These are phyloP conservation scores for Caenorhabditis japonica DNA, from an alignment of 2,888 invertebrate genomes.

Conservation along the genomic window DNA sequence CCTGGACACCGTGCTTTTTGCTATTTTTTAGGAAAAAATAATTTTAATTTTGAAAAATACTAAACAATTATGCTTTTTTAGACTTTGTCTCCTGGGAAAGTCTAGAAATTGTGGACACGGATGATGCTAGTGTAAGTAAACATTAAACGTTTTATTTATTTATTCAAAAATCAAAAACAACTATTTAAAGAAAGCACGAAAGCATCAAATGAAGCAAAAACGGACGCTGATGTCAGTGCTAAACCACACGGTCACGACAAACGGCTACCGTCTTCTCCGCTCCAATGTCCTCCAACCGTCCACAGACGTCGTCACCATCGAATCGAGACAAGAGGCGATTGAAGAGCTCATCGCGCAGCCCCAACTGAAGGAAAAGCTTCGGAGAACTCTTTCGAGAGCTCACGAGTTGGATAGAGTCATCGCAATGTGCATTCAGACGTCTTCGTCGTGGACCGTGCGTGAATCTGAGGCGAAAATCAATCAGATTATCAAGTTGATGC, in stretches of 20 bases:
- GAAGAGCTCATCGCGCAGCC: slow-evolving; percentile 84
- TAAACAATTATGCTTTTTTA: slow-evolving; percentile 78
- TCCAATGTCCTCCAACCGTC: slow-evolving; percentile 85
- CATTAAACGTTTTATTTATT: slow-evolving; percentile 79
- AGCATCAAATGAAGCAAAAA: slow-evolving; percentile 69
- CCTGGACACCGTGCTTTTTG: too few relatives aligned
- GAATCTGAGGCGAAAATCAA: slow-evolving; percentile 86
- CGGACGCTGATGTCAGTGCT: slow-evolving; percentile 82
- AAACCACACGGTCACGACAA: slow-evolving; percentile 83
- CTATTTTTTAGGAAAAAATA: too few relatives aligned
- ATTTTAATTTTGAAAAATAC: too few relatives aligned
- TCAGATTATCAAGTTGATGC: slow-evolving; percentile 80
- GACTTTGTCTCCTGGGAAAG: slow-evolving; percentile 88
- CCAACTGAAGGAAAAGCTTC: slow-evolving; percentile 62
- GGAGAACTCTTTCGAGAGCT: slow-evolving; percentile 79
- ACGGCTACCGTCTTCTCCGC: slow-evolving; percentile 86
- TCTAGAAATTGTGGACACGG: slow-evolving; percentile 80
- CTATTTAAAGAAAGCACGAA: slow-evolving; percentile 33
- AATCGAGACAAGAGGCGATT: slow-evolving; percentile 84
- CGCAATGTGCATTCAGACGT: slow-evolving; percentile 79
- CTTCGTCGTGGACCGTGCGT: slow-evolving; percentile 72
- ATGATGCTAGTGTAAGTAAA: slow-evolving; percentile 23
- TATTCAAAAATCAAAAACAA: too few relatives aligned
- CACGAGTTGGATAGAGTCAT: slow-evolving; percentile 87
- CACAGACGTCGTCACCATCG: slow-evolving; percentile 83